Evolutionary conservation across 2,797 vertebrate species (phyloP).

Genomic region (Oreortyx pictus): DNA sequence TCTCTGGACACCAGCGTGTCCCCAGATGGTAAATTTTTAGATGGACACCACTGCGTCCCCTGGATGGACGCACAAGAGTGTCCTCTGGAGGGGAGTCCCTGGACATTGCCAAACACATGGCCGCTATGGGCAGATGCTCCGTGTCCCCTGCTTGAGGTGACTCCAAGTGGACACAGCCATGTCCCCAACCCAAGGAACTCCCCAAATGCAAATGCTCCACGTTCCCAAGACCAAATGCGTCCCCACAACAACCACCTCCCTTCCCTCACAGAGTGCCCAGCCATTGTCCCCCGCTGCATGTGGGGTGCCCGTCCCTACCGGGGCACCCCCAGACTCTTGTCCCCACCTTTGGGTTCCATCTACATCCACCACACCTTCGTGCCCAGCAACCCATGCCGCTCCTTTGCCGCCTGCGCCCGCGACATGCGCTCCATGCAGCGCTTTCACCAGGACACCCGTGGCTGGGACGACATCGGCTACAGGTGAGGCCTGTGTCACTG

Average conservation of each 20-base stretch:
- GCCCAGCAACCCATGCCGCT: conserved; percentile 80
- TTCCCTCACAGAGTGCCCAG: conserved; percentile 83
- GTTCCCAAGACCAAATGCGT: accelerated
- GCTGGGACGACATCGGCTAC: conserved; percentile 93
- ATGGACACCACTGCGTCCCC: background rate
- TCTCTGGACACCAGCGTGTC: accelerated
- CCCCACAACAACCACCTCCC: background rate
- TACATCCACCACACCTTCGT: conserved; percentile 89
- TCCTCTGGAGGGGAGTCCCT: background rate
- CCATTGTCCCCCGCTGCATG: conserved; percentile 87
- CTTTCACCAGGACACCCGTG: conserved; percentile 86
- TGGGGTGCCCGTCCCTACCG: conserved; percentile 87
- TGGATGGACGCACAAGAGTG: background rate
- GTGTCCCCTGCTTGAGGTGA: accelerated
- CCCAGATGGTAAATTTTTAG: background rate
- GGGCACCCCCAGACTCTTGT: conserved; percentile 82
- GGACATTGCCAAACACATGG: background rate
- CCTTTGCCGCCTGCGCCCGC: conserved; percentile 80
- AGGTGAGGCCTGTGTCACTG: conserved; percentile 74
- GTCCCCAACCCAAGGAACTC: background rate
- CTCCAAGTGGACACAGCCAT: background rate
- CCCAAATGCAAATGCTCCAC: background rate
- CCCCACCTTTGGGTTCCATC: conserved; percentile 82
- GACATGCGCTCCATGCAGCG: conserved; percentile 89
- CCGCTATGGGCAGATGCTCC: background rate